Conservation (phyloP, 37 sponge, comb jelly and placozoan species). For the Petrosia ficiformis region DNA sequence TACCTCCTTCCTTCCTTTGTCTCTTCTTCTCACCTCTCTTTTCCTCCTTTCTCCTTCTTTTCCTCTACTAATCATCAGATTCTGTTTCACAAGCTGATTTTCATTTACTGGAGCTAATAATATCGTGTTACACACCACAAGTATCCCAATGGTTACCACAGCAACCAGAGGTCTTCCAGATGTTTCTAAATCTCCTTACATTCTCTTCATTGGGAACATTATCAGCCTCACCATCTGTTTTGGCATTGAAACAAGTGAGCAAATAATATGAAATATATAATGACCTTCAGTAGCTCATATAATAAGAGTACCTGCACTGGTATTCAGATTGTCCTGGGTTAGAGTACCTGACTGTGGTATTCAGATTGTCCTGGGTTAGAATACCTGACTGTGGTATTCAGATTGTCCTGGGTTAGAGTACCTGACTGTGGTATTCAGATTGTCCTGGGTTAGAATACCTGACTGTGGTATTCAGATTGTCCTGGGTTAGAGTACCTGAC, state of each 20-base stretch:
- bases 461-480: too few species aligned
- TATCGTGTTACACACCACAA: constrained; percentile 28
- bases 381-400: too few species aligned
- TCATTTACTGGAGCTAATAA: constrained; percentile 6
- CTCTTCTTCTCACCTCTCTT: neutral
- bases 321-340: too few species aligned
- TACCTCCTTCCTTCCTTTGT: neutral
- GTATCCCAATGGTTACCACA: constrained; percentile 16
- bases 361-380: too few species aligned
- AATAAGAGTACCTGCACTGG: too few species aligned
- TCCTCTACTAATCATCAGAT: too few species aligned
- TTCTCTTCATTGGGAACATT: neutral
- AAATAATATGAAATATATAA: neutral
- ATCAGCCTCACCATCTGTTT: neutral
- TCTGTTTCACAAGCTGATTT: neutral
- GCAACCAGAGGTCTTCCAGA: constrained; percentile 14
- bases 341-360: too few species aligned
- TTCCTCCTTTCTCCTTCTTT: neutral
- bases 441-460: too few species aligned
- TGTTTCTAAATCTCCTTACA: constrained; percentile 19
- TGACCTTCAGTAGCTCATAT: too few species aligned
- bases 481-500: too few species aligned
- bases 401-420: too few species aligned
- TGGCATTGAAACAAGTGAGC: constrained; percentile 46
- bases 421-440: too few species aligned